Conservation (phyloP, 2,113 vertebrate genomes). For the Rattus rattus region DNA sequence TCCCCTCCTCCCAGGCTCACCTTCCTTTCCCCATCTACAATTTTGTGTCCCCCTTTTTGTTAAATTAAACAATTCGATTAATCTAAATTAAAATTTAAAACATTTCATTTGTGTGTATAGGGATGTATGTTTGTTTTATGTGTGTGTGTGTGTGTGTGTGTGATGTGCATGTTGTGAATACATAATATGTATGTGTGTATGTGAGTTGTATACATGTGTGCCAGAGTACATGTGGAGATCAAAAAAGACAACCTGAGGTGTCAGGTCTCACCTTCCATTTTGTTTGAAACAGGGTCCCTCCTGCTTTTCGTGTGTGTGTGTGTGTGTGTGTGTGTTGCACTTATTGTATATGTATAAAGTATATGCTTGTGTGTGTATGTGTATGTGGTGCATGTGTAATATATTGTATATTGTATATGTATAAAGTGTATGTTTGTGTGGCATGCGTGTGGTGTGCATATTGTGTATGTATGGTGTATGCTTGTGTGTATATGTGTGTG, state of each 20-base stretch:
- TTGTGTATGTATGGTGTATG: no score
- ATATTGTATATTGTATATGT: no score
- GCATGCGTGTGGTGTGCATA: no score
- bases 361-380: no score
- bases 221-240: background rate
- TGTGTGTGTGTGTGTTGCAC: no score
- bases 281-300: background rate
- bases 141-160: background rate
- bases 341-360: no score
- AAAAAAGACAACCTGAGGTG: background rate
- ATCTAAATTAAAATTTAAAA: background rate
- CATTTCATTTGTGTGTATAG: background rate
- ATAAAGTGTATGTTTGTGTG: no score
- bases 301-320: background rate
- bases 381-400: no score
- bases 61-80: background rate
- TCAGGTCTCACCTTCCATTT: background rate
- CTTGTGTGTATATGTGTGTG: no score
- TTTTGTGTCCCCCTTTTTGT: background rate
- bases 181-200: background rate
- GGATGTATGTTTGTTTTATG: no score
- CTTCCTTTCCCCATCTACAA: background rate
- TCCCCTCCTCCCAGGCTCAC: background rate
- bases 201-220: background rate
- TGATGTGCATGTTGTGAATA: background rate